Evolutionary conservation across 2,888 invertebrate genomes (phyloP).

Genomic region (Nomada fucata): DNA sequence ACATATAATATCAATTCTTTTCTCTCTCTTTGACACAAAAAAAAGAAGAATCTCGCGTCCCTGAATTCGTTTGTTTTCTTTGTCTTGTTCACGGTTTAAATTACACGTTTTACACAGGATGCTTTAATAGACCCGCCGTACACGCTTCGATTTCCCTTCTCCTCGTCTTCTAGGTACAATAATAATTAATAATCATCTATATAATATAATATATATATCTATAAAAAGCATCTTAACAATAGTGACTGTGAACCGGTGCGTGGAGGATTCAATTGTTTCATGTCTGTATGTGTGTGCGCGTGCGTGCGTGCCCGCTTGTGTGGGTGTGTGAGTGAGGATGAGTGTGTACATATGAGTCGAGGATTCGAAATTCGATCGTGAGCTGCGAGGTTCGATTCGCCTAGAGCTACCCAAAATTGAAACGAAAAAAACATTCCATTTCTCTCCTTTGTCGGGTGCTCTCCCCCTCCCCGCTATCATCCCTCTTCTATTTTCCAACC

Average conservation of each 20-base stretch:
- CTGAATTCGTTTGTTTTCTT: constrained; percentile 71
- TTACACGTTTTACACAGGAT: constrained; percentile 45
- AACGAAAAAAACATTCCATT: constrained; percentile 16
- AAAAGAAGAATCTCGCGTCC: constrained; percentile 62
- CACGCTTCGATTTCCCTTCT: constrained; percentile 22
- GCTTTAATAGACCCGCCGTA: constrained; percentile 26
- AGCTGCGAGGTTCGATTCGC: constrained; percentile 23
- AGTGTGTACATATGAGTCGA: background rate
- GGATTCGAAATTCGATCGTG: constrained; percentile 24
- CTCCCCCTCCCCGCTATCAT: no score
- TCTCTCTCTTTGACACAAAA: background rate
- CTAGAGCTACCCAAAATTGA: constrained; percentile 21
- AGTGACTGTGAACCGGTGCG: constrained; percentile 76
- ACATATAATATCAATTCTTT: constrained; percentile 62
- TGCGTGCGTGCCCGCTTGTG: no score
- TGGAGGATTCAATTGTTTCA: constrained; percentile 38
- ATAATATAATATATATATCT: constrained; percentile 64
- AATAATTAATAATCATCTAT: constrained; percentile 55
- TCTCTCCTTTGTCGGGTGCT: background rate
- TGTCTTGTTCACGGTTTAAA: constrained; percentile 50
- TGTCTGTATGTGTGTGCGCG: no score
- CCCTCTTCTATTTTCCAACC: background rate
- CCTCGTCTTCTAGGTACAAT: constrained; percentile 56
- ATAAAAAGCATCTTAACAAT: constrained; percentile 75
- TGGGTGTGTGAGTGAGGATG: no score